Evolutionary conservation across 2,113 vertebrate species (phyloP), one percentile per base, ranked within the genome.

Genomic region (Poecilia latipinna): DNA sequence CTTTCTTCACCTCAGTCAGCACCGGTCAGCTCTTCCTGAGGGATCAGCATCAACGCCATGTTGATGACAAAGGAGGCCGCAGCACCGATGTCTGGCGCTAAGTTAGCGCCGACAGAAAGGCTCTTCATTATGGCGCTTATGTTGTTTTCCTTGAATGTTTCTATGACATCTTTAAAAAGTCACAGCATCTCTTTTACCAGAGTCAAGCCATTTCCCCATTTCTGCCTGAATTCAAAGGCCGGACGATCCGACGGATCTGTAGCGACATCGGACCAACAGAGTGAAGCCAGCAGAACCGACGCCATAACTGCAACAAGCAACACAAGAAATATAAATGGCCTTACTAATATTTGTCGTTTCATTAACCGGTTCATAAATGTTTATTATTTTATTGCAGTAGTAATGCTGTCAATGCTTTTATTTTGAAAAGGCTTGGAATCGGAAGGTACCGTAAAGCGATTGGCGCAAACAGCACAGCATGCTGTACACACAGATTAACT

Each of bases 261-360:
- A 28, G 32, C 10, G 31, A 37, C 13, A 32, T 72, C 26, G 22
- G 70, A 32, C 61, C 0, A 13, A 6, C 61, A 32, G 61, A 51
- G 22, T 8, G 61, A 72, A 72, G 12, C 70, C 71, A 64, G 26
- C 39, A 73, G 39, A n/a, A 44, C 19, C 2, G n/a, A 72, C 8
- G 57, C 11, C 70, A 72, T 72, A 19, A 63, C 70, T 63, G 28
- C 35, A 71, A 71, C 51, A 70, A 24, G 60, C 54, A 70, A 35
- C 17, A 48, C 15, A 48, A 29, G 29, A 35, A 35, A 7, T 39
- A 10, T 12, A 12, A 39, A 39, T 39, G 12, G 12, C 12, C 12
- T 39, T 39, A 39, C 11, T 39, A 39, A 39, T 39, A 39, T 39
- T 39, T 39, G 8, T 12, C 2, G 37, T 39, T 39, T 39, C 10